Base-by-base conservation (phyloP, 2,113 vertebrate species). In the Misgurnus anguillicaudatus region DNA sequence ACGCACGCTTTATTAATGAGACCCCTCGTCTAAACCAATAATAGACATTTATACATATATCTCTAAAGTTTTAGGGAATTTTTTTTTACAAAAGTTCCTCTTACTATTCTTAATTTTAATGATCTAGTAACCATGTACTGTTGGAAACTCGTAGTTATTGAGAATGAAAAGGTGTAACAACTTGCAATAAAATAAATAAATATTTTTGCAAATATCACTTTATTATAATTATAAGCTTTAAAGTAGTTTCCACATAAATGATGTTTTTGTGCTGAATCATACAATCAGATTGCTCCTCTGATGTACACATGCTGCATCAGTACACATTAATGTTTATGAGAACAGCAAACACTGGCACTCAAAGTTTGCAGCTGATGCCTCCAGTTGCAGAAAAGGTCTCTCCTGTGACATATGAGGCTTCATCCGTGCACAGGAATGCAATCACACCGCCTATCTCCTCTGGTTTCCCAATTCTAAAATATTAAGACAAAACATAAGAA, bases 321-420 rank as follows among this genome's bases (percentile, higher is more conserved):
- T 31, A 31, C 24, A 31, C 24, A 57, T 45, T 74, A 41, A 4
- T 36, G 13, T 41, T 65, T 13, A 3, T 36, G n/a, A 39, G 39
- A 47, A 4, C 13, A 21, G 2, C 10, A 60, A 31, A 16, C 14
- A 62, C 13, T 60, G 19, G 19, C 74, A 1, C 9, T 89, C 84
- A 93, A 45, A 94, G 90, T 84, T 92, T 86, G 68, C 90, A 87
- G 84, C 66, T 78, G 0, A 93, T 89, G 14, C 95, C 94, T 77
- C 95, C 96, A 0, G 88, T 91, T 21, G 93, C 94, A 8, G 91
- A 90, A 60, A 98, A 79, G 1, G 95, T 96, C 87, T 98, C 95
- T 65, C 94, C 95, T 0, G 91, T 95, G 85, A 97, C 94, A 86
- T 95, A 98, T 3, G 91, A 91, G 3, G 95, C 95, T 0, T 96